phyloP scores from a whole-genome alignment of 1,140 invertebrate species.

The Diprion similis region DNA sequence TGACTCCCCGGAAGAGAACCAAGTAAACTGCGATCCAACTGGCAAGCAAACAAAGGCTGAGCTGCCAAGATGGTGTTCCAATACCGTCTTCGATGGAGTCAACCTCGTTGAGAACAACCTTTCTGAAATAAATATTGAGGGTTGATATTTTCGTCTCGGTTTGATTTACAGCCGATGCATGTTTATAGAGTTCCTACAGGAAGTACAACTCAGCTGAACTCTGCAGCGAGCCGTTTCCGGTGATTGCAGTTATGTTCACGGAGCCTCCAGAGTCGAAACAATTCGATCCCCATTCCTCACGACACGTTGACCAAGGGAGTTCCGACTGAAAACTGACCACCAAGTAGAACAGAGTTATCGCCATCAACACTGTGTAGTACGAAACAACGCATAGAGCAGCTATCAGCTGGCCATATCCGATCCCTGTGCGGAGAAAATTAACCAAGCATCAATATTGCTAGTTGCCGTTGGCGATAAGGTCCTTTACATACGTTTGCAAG shows the following conservation, averaged over 20 bases:
- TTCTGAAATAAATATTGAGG: conserved; percentile 46
- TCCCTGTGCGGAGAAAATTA: conserved; percentile 59
- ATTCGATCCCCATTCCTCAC: conserved; percentile 64
- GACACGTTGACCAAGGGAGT: conserved; percentile 73
- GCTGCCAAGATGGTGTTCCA: conserved; percentile 69
- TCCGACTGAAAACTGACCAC: conserved; percentile 68
- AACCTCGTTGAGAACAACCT: conserved; percentile 65
- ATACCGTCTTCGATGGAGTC: conserved; percentile 67
- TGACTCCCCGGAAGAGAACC: conserved; percentile 71
- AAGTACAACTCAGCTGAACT: conserved; percentile 56
- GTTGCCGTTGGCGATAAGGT: too few species aligned
- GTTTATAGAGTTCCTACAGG: conserved; percentile 65
- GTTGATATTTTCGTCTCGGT: background rate
- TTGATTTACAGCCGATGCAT: conserved; percentile 53
- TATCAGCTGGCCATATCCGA: conserved; percentile 77
- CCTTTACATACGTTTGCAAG: too few species aligned
- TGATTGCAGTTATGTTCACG: conserved; percentile 40
- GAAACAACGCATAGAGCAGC: conserved; percentile 71
- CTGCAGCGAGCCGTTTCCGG: conserved; percentile 38
- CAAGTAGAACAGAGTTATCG: conserved; percentile 80
- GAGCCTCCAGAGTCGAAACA: conserved; percentile 31
- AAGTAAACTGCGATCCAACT: conserved; percentile 76
- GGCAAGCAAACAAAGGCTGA: conserved; percentile 71
- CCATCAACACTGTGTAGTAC: conserved; percentile 85
- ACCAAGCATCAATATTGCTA: too few species aligned